These are phyloP conservation scores for Rhodeus uyekii DNA, from an alignment of 2,797 vertebrate species.

Conservation along the genomic window DNA sequence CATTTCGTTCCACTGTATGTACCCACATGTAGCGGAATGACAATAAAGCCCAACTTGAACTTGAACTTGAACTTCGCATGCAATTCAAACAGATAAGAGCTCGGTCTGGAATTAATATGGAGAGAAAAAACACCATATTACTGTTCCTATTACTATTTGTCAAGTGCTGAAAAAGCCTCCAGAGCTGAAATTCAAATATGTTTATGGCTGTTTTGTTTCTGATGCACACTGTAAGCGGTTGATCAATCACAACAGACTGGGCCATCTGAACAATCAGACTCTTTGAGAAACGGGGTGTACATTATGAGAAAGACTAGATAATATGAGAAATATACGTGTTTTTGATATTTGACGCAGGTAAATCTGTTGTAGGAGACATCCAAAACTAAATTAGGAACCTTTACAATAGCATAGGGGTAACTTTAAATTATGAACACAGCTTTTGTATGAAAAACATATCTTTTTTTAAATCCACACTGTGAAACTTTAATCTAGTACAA, in stretches of 20 bases:
- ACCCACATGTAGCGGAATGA: too few relatives aligned
- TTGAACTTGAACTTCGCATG: too few relatives aligned
- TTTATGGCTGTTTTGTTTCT: neutral
- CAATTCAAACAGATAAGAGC: neutral
- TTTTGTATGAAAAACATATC: neutral
- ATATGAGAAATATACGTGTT: neutral
- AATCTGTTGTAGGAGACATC: neutral
- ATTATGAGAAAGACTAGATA: neutral
- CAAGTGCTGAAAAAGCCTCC: neutral
- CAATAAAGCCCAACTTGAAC: too few relatives aligned
- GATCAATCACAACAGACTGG: neutral
- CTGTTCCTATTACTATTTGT: neutral
- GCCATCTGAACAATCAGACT: neutral
- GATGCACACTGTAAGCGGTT: neutral
- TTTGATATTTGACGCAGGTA: neutral
- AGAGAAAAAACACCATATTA: neutral
- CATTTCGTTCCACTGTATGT: too few relatives aligned
- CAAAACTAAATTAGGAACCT: neutral
- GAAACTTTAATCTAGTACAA: too few relatives aligned
- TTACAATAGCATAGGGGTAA: neutral
- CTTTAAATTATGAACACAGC: neutral
- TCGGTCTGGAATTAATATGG: neutral
- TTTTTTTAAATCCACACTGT: constrained; percentile 25
- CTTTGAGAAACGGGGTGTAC: neutral
- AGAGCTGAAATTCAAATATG: neutral